These are phyloP conservation scores for Todiramphus chloris DNA, from an alignment of 2,113 vertebrate species.

Conservation along the genomic window DNA sequence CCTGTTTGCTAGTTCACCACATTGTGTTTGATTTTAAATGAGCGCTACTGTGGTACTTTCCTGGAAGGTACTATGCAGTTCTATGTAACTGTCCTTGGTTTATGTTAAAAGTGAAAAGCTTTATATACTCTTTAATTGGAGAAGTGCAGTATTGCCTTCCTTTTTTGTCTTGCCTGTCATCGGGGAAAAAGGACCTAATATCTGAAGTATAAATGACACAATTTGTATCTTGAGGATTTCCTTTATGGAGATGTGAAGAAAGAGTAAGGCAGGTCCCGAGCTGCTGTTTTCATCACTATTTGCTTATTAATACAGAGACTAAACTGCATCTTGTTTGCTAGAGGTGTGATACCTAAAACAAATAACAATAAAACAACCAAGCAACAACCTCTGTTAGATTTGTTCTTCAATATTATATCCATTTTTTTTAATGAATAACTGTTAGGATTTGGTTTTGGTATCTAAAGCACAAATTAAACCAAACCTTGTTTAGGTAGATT, in stretches of 20 bases:
- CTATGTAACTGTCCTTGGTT: neutral
- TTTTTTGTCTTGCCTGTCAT: neutral
- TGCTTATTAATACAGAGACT: neutral
- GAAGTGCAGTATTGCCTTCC: neutral
- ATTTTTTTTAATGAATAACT: neutral
- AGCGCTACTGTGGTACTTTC: neutral
- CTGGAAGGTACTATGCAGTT: neutral
- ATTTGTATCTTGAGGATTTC: neutral
- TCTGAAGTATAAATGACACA: neutral
- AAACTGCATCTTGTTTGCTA: neutral
- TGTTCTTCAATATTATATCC: neutral
- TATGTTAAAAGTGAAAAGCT: neutral
- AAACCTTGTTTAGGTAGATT: neutral
- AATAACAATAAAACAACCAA: neutral
- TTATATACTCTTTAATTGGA: neutral
- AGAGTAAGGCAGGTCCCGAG: neutral
- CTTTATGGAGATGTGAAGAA: neutral
- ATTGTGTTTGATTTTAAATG: neutral
- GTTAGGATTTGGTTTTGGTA: conserved; percentile 2
- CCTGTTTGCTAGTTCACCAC: neutral
- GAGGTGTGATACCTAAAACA: neutral
- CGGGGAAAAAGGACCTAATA: neutral
- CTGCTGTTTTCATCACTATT: neutral
- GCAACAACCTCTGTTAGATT: neutral
- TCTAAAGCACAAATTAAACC: neutral